These are phyloP conservation scores for Gambusia affinis DNA, from an alignment of 2,113 vertebrate species.

Conservation along the genomic window DNA sequence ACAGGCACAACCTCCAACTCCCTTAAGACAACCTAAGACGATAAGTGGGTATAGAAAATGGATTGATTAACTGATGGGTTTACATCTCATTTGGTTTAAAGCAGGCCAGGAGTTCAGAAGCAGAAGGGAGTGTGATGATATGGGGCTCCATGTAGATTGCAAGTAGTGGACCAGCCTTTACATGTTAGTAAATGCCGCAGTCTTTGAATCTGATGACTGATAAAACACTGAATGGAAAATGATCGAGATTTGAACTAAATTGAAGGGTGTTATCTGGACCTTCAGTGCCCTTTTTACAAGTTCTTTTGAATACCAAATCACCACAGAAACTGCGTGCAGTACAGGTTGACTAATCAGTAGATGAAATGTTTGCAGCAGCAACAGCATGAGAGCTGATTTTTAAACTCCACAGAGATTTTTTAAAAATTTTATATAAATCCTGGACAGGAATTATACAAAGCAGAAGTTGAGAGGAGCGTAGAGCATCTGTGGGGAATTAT, in stretches of 20 bases:
- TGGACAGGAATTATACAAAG: conserved; percentile 49
- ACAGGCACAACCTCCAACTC: too few species aligned
- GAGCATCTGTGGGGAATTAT: conserved; percentile 63
- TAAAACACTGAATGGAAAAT: too few species aligned
- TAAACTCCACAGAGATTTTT: conserved; percentile 26
- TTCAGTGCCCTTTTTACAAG: not conserved
- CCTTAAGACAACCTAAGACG: too few species aligned
- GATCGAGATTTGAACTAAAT: too few species aligned
- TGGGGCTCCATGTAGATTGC: not conserved
- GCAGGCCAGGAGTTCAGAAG: not conserved
- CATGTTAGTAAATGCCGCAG: too few species aligned
- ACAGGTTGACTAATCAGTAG: not conserved
- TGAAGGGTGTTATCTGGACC: not conserved
- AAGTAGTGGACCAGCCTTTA: not conserved
- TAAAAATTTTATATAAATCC: conserved; percentile 28
- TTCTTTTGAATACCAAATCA: not conserved
- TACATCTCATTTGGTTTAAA: not conserved
- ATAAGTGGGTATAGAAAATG: too few species aligned
- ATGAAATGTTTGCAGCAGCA: not conserved
- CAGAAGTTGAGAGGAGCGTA: conserved; percentile 41
- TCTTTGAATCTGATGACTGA: too few species aligned
- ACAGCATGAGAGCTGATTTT: conserved; percentile 20
- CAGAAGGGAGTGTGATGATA: not conserved
- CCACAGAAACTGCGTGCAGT: not conserved
- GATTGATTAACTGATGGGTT: too few species aligned